A percentile compares a stretch with the other conserved stretches of the same genome.
Conservation (phyloP, 2,113 vertebrate species). For the Calidris pugnax region DNA sequence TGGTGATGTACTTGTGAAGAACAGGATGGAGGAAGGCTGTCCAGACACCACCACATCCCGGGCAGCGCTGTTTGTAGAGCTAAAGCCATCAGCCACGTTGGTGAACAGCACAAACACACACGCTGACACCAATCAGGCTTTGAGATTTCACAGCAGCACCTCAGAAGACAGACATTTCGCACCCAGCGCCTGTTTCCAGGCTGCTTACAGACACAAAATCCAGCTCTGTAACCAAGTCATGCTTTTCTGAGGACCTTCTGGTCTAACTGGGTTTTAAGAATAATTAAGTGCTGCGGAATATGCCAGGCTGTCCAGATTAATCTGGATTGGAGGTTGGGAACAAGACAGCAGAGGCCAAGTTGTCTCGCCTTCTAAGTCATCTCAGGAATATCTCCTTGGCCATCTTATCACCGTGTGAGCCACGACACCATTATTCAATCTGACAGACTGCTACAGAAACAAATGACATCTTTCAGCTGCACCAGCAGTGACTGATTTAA, state of each 20-base stretch:
- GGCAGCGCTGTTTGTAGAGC: background rate
- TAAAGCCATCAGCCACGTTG: background rate
- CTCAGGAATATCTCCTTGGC: background rate
- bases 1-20: background rate
- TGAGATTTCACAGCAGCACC: background rate
- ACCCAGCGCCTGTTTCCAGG: background rate
- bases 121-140: background rate
- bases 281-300: background rate
- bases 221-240: background rate
- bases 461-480: slow-evolving; percentile 32
- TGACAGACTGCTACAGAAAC: slow-evolving; percentile 11
- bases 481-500: background rate
- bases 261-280: background rate
- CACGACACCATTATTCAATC: background rate
- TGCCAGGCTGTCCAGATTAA: background rate
- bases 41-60: background rate
- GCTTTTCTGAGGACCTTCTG: background rate
- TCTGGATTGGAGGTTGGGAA: background rate
- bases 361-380: background rate
- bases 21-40: background rate
- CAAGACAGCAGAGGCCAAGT: background rate
- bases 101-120: fast-evolving
- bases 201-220: background rate
- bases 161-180: background rate
- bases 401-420: fast-evolving